Evolutionary conservation across 1,140 invertebrate species (phyloP).

Genomic region (Drosophila sp.): DNA sequence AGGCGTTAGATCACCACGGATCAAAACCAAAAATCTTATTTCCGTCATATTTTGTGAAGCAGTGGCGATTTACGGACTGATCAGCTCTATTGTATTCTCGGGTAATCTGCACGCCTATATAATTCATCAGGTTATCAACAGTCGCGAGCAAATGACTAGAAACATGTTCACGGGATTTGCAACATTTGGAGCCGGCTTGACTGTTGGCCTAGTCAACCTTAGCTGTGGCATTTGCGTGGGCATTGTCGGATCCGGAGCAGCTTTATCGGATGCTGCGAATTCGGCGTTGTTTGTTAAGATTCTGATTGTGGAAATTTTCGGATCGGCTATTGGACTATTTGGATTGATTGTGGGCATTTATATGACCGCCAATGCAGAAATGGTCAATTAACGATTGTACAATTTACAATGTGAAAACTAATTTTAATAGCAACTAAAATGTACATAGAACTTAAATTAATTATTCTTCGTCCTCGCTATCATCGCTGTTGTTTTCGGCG

Average conservation of each 20-base stretch:
- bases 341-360: slow-evolving; percentile 98
- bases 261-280: slow-evolving; percentile 97
- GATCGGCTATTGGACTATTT: slow-evolving; percentile 98
- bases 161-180: slow-evolving; percentile 93
- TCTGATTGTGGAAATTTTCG: slow-evolving; percentile 99
- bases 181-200: slow-evolving; percentile 97
- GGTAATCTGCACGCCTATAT: slow-evolving; percentile 89
- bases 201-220: slow-evolving; percentile 96
- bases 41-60: slow-evolving; percentile 99
- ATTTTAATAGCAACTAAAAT: slow-evolving; percentile 46
- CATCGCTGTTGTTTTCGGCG: slow-evolving; percentile 25
- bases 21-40: slow-evolving; percentile 99
- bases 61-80: slow-evolving; percentile 98
- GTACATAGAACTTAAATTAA: slow-evolving; percentile 32
- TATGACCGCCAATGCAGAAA: slow-evolving; percentile 89
- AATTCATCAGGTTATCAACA: slow-evolving; percentile 42
- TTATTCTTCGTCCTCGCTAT: slow-evolving; percentile 56
- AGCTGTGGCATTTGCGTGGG: slow-evolving; percentile 98
- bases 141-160: slow-evolving; percentile 78
- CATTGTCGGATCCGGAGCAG: slow-evolving; percentile 97
- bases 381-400: slow-evolving; percentile 62
- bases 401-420: slow-evolving; percentile 11
- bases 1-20: slow-evolving; percentile 98
- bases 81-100: slow-evolving; percentile 98
- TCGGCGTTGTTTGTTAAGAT: slow-evolving; percentile 98